These are phyloP conservation scores for Cylloceria caligata DNA, from an alignment of 2,888 invertebrate species.

Conservation along the genomic window DNA sequence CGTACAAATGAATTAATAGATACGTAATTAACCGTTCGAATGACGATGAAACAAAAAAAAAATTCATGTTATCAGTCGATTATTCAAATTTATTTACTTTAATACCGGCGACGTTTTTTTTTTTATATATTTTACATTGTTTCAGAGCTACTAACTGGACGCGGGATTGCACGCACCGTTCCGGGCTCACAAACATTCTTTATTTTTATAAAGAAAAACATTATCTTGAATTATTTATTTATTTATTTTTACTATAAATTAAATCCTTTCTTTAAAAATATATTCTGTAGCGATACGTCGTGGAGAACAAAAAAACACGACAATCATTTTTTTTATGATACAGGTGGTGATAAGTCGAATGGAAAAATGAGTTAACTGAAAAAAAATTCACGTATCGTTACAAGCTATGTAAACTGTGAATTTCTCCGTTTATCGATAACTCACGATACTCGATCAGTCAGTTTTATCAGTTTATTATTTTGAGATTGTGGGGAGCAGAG, in stretches of 20 bases:
- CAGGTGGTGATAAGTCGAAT: neutral
- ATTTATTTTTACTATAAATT: neutral
- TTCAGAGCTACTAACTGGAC: constrained; percentile 63
- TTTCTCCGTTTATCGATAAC: neutral
- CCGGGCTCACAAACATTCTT: constrained; percentile 24
- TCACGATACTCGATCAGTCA: no score
- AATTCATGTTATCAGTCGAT: constrained; percentile 5
- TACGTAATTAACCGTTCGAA: neutral
- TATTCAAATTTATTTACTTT: constrained; percentile 1
- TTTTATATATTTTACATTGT: constrained; percentile 55
- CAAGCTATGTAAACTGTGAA: neutral
- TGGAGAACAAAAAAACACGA: neutral
- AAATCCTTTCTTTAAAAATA: constrained; percentile 1
- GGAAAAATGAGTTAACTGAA: neutral
- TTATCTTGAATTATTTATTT: constrained; percentile 5
- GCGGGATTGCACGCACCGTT: neutral
- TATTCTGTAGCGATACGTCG: neutral
- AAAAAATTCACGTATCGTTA: neutral
- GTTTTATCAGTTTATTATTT: no score
- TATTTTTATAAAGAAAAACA: constrained; percentile 17
- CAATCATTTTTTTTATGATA: neutral
- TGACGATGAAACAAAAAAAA: neutral
- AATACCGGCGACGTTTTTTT: constrained; percentile 38
- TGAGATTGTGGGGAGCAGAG: no score
- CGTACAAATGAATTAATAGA: constrained; percentile 46